Percentiles rank a stretch among this genome's conserved stretches.
Evolutionary conservation across 37 sponge, comb jelly and placozoan species (phyloP).

Genomic region (Aphrocallistes beatrix): DNA sequence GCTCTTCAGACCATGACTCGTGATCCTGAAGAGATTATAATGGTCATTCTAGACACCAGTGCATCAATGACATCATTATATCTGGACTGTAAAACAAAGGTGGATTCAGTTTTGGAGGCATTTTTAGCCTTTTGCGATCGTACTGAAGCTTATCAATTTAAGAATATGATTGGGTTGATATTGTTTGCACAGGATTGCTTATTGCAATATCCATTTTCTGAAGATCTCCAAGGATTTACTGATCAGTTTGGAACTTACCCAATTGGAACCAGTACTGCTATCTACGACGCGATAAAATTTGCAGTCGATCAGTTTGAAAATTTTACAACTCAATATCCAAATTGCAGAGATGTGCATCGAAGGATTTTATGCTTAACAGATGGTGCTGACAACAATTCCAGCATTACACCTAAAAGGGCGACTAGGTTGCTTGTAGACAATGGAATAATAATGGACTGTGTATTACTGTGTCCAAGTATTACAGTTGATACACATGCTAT

Average conservation of each 20-base stretch:
- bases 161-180: background rate
- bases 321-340: background rate
- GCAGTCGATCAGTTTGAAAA: background rate
- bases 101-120: background rate
- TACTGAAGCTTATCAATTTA: conserved; percentile 15
- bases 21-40: background rate
- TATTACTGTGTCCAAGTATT: background rate
- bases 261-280: background rate
- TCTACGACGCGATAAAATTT: background rate
- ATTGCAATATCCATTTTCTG: background rate
- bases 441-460: background rate
- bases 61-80: background rate
- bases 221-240: background rate
- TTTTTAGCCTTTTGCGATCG: conserved; percentile 20
- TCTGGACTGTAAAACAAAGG: background rate
- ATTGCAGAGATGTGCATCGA: background rate
- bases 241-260: background rate
- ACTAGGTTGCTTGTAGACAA: background rate
- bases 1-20: too few species aligned
- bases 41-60: background rate
- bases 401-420: background rate
- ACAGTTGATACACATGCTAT: background rate
- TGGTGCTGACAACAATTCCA: background rate
- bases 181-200: background rate
- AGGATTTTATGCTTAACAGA: conserved; percentile 26